Percentiles rank a stretch among this genome's conserved stretches.
Evolutionary conservation across 2,888 invertebrate species (phyloP).

Genomic region (Scelioninae gen. 1): DNA sequence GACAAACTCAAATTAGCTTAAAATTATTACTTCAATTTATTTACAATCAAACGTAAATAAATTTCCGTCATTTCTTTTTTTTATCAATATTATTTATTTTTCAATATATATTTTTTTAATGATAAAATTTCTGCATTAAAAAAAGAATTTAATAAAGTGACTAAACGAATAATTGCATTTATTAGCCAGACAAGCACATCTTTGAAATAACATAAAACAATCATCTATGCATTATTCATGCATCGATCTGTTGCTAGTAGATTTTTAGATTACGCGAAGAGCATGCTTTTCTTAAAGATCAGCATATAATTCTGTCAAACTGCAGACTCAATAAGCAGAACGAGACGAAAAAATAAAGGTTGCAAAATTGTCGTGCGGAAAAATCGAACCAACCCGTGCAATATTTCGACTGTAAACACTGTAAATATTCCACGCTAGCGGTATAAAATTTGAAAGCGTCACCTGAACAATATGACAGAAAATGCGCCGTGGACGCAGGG

Average conservation of each 20-base stretch:
- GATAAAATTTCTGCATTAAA: too few relatives aligned
- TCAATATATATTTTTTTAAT: too few relatives aligned
- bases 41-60: too few relatives aligned
- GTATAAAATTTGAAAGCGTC: constrained; percentile 11
- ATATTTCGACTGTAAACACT: constrained; percentile 9
- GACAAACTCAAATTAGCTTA: too few relatives aligned
- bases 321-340: not conserved
- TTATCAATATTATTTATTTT: too few relatives aligned
- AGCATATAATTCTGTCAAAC: constrained; percentile 9
- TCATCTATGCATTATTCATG: constrained; percentile 25
- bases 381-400: not conserved
- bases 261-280: constrained; percentile 21
- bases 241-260: constrained; percentile 20
- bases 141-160: too few relatives aligned
- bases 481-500: not conserved
- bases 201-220: too few relatives aligned
- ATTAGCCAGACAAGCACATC: too few relatives aligned
- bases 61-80: too few relatives aligned
- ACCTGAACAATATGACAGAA: not conserved
- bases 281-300: constrained; percentile 25
- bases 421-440: not conserved
- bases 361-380: not conserved
- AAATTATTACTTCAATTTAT: too few relatives aligned
- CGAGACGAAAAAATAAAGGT: not conserved
- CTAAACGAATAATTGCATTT: constrained; percentile 15